Conservation (phyloP, 2,797 vertebrate genomes). For the Mus minutoides region DNA sequence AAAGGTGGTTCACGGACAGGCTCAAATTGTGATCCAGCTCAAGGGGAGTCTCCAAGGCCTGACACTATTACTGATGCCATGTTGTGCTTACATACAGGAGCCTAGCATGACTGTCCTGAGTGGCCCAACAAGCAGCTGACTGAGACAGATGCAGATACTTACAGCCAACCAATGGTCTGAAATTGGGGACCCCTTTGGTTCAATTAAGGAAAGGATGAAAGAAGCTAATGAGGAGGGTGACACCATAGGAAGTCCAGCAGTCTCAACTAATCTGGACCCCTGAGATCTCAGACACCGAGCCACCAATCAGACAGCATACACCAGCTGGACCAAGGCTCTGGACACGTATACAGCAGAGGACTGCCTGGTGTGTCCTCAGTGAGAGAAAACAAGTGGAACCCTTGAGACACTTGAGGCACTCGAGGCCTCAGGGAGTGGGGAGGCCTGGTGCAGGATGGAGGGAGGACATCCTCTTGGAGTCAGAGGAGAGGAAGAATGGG, state of each 20-base stretch:
- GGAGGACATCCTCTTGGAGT: not conserved
- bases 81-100: not conserved
- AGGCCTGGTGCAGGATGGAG: not conserved
- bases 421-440: not conserved
- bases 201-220: not conserved
- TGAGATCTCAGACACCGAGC: not conserved
- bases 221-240: not conserved
- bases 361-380: not conserved
- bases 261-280: not conserved
- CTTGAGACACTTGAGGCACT: not conserved
- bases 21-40: not conserved
- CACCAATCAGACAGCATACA: not conserved
- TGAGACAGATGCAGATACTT: not conserved
- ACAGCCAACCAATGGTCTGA: not conserved
- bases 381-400: not conserved
- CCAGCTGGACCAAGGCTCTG: accelerated
- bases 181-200: not conserved
- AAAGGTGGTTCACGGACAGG: not conserved
- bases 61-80: not conserved
- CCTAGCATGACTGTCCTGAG: not conserved
- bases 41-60: not conserved
- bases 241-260: not conserved
- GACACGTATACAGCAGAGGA: not conserved
- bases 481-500: not conserved
- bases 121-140: not conserved